A percentile compares a stretch with the other conserved stretches of the same genome.
These are phyloP conservation scores for Augiades crinisus DNA, from an alignment of 2,888 invertebrate genomes.

Conservation along the genomic window DNA sequence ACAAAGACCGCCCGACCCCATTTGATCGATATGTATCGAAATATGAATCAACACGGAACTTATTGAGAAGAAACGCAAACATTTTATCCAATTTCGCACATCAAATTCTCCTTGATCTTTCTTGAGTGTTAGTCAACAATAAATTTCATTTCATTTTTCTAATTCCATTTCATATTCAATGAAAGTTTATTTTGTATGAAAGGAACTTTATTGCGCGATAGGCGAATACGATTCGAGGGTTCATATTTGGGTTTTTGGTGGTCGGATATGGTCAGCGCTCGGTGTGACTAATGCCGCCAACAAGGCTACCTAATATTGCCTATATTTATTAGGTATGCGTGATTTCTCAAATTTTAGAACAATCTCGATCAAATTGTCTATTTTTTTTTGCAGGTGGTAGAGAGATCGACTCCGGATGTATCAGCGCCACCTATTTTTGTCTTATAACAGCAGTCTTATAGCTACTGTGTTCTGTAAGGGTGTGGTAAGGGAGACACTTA, in stretches of 20 bases:
- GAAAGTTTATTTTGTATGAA: slow-evolving; percentile 7
- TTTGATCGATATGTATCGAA: slow-evolving; percentile 1
- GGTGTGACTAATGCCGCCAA: background rate
- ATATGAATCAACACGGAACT: slow-evolving; percentile 6
- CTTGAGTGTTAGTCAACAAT: too few relatives aligned
- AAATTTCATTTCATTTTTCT: background rate
- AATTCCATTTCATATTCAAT: slow-evolving; percentile 2
- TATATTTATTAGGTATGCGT: too few relatives aligned
- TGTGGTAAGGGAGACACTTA: too few relatives aligned
- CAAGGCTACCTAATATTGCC: background rate
- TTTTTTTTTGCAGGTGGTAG: too few relatives aligned
- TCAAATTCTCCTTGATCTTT: too few relatives aligned
- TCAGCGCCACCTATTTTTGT: too few relatives aligned
- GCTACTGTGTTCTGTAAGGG: too few relatives aligned
- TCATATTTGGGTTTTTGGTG: slow-evolving; percentile 11
- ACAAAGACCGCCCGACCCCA: background rate
- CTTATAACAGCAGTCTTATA: too few relatives aligned
- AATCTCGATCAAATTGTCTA: too few relatives aligned
- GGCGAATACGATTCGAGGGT: background rate
- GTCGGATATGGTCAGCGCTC: slow-evolving; percentile 10
- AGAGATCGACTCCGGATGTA: too few relatives aligned
- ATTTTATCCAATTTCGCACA: slow-evolving; percentile 17
- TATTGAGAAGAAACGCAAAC: slow-evolving; percentile 15
- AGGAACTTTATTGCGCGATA: slow-evolving; percentile 2
- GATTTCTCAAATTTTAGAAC: too few relatives aligned